Conservation (phyloP, 2,113 vertebrate genomes). For the Echinops telfairi region DNA sequence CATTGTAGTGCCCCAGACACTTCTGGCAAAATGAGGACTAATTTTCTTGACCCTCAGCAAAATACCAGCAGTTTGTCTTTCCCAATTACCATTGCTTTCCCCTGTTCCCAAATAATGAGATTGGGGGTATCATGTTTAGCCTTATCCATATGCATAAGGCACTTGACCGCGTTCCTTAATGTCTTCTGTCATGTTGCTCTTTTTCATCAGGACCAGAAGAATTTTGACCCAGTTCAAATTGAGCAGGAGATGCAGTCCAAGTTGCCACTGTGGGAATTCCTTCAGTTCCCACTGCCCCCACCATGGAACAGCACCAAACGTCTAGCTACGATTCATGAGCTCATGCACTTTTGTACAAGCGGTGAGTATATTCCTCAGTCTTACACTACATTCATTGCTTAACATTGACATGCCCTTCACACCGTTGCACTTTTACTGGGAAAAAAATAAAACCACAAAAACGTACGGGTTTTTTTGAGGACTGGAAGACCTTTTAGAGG, state of each 20-base stretch:
- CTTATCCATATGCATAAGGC: slow-evolving; percentile 74
- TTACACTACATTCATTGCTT: slow-evolving; percentile 12
- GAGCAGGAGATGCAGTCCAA: slow-evolving; percentile 91
- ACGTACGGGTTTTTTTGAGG: background rate
- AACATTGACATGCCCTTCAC: background rate
- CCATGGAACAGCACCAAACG: slow-evolving; percentile 80
- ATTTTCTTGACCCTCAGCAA: slow-evolving; percentile 63
- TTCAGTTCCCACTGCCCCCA: slow-evolving; percentile 83
- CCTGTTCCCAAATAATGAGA: slow-evolving; percentile 55
- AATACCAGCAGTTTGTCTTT: slow-evolving; percentile 68
- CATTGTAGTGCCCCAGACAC: slow-evolving; percentile 62
- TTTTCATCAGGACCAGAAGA: slow-evolving; percentile 85
- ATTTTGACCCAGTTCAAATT: slow-evolving; percentile 88
- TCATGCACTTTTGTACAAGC: slow-evolving; percentile 91
- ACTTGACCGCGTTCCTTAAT: slow-evolving; percentile 40
- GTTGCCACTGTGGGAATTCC: slow-evolving; percentile 86
- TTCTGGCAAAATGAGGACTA: slow-evolving; percentile 64
- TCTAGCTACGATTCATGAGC: slow-evolving; percentile 90
- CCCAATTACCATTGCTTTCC: slow-evolving; percentile 70
- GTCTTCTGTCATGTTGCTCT: slow-evolving; percentile 64
- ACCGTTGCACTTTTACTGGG: background rate
- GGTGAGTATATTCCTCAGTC: slow-evolving; percentile 85
- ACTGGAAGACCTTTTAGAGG: slow-evolving; percentile 13
- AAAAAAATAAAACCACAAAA: background rate
- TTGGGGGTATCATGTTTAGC: slow-evolving; percentile 57